phyloP scores from a whole-genome alignment of 2,888 invertebrate genomes.

The Pollenia labialis region DNA sequence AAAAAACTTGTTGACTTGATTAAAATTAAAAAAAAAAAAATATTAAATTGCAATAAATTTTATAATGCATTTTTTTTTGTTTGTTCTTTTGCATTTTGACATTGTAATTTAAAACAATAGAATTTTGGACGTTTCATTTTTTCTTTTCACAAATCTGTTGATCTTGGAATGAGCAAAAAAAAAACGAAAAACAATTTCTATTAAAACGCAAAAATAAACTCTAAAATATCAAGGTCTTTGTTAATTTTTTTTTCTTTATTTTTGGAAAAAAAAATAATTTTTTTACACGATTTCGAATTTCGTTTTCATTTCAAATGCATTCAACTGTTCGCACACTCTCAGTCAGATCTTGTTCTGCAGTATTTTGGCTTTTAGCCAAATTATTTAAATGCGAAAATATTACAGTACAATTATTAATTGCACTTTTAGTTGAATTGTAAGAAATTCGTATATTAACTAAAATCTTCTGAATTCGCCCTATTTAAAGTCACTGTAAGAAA shows the following conservation, averaged over 20 bases:
- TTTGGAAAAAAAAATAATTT: constrained; percentile 2
- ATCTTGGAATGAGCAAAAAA: neutral
- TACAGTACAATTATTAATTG: constrained; percentile 9
- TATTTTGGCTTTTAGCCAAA: constrained; percentile 53
- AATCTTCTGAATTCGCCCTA: neutral
- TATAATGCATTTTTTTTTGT: neutral
- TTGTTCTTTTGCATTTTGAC: constrained; percentile 2
- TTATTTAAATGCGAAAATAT: constrained; percentile 13
- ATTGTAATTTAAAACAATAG: constrained; percentile 50
- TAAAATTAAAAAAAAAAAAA: constrained; percentile 31
- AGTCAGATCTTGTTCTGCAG: neutral
- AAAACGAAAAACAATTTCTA: constrained; percentile 10
- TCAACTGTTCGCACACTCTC: constrained; percentile 23
- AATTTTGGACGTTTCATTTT: neutral
- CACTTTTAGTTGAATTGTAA: neutral
- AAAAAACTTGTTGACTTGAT: constrained; percentile 19
- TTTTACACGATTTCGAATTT: constrained; percentile 30
- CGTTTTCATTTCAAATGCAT: constrained; percentile 17
- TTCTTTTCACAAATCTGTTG: neutral
- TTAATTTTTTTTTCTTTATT: neutral
- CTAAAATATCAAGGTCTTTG: constrained; percentile 46
- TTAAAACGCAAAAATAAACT: neutral
- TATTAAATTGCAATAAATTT: constrained; percentile 57
- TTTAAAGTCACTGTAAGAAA: neutral
- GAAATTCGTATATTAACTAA: neutral